Conservation (phyloP, 2,797 vertebrate species). For the Lophius americanus region DNA sequence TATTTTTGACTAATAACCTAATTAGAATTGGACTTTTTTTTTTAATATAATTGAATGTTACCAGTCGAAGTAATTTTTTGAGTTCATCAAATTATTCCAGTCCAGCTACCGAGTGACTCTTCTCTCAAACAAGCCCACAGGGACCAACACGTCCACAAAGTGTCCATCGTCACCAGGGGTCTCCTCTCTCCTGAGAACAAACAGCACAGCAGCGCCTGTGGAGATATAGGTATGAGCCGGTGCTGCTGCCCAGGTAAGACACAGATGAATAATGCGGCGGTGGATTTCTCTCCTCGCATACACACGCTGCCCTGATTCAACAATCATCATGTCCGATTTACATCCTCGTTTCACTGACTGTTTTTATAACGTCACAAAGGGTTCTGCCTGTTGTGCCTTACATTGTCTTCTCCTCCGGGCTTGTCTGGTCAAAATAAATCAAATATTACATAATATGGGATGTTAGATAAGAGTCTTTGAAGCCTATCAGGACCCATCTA, state of each 20-base stretch:
- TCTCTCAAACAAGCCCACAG: slow-evolving; percentile 31
- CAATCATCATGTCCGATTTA: slow-evolving; percentile 31
- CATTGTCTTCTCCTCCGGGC: slow-evolving; percentile 24
- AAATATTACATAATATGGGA: slow-evolving; percentile 45
- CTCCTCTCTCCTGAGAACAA: neutral
- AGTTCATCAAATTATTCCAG: neutral
- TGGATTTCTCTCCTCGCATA: too few relatives aligned
- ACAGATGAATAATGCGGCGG: neutral
- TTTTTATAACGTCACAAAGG: slow-evolving; percentile 28
- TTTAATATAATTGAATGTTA: too few relatives aligned
- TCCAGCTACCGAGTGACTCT: slow-evolving; percentile 35
- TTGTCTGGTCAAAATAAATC: slow-evolving; percentile 45
- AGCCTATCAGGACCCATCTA: slow-evolving; percentile 54
- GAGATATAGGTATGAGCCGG: slow-evolving; percentile 6
- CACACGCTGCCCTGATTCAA: slow-evolving; percentile 2
- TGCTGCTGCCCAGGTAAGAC: neutral
- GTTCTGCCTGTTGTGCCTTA: slow-evolving; percentile 26
- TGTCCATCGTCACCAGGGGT: slow-evolving; percentile 1
- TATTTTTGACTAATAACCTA: too few relatives aligned
- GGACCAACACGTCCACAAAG: slow-evolving; percentile 12
- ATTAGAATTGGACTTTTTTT: too few relatives aligned
- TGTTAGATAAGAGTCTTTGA: slow-evolving; percentile 57
- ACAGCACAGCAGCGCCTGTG: slow-evolving; percentile 22
- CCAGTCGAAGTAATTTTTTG: too few relatives aligned
- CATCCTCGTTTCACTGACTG: slow-evolving; percentile 29